Conservation (phyloP, 2,888 invertebrate genomes). For the Athalia cordata region DNA sequence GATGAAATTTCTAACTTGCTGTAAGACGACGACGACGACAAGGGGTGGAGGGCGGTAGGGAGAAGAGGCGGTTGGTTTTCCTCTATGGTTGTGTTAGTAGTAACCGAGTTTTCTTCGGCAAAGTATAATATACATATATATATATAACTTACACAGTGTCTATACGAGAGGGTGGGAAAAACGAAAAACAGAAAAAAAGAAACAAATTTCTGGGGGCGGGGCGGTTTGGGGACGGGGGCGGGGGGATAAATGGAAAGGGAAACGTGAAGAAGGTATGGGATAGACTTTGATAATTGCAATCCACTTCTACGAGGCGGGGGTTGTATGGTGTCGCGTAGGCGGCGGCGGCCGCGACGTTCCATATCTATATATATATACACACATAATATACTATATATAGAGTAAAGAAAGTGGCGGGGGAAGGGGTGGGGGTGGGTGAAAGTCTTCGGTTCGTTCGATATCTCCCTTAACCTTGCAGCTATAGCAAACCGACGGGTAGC, state of each 20-base stretch:
- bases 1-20: constrained; percentile 70
- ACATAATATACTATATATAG: not conserved
- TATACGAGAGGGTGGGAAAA: no score
- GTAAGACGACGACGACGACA: constrained; percentile 51
- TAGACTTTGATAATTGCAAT: constrained; percentile 71
- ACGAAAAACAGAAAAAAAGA: constrained; percentile 20
- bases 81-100: constrained; percentile 63
- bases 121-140: no score
- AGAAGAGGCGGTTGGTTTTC: constrained; percentile 69
- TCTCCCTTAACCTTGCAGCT: constrained; percentile 49
- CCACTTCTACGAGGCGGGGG: constrained; percentile 65
- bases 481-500: constrained; percentile 27
- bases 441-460: constrained; percentile 57
- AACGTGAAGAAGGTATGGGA: constrained; percentile 50
- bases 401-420: not conserved
- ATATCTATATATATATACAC: not conserved
- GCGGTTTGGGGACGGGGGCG: no score
- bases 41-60: constrained; percentile 19
- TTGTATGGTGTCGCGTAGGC: constrained; percentile 56
- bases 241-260: no score
- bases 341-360: not conserved
- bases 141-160: no score
- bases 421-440: constrained; percentile 52
- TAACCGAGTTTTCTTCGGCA: no score
- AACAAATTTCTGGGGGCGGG: no score